A percentile compares a stretch with the other conserved stretches of the same genome.
Conservation (phyloP, 2,113 vertebrate genomes). For the Ciconia boyciana region DNA sequence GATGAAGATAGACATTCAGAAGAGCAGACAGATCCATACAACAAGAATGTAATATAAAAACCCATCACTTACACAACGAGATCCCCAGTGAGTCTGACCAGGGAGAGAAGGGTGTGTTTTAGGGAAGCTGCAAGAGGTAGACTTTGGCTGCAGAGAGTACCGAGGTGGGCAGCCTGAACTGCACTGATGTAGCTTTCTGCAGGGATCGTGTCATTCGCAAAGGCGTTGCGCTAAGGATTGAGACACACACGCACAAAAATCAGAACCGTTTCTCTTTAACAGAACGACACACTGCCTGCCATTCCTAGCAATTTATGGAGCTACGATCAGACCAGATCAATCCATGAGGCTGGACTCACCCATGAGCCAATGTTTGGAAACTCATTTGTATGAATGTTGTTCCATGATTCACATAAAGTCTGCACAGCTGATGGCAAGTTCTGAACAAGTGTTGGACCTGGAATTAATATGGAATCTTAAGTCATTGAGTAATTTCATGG, state of each 20-base stretch:
- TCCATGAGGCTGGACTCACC: conserved; percentile 73
- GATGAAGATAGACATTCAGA: not conserved
- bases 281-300: not conserved
- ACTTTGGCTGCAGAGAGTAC: conserved; percentile 91
- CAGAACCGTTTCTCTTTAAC: not conserved
- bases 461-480: not conserved
- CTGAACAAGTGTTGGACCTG: conserved; percentile 89
- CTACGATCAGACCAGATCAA: not conserved
- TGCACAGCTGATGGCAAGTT: conserved; percentile 91
- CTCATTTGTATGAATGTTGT: conserved; percentile 93
- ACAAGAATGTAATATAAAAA: not conserved
- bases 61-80: conserved; percentile 89
- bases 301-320: not conserved
- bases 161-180: conserved; percentile 93
- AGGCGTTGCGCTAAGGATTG: conserved; percentile 88
- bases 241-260: not conserved
- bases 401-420: conserved; percentile 93
- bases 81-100: conserved; percentile 94
- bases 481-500: not conserved
- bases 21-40: not conserved
- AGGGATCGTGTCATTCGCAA: conserved; percentile 96
- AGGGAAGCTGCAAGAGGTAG: conserved; percentile 91
- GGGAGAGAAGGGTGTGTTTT: conserved; percentile 92
- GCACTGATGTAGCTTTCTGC: conserved; percentile 98
- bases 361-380: conserved; percentile 98